These are phyloP conservation scores for Anas capensis DNA, from an alignment of 2,797 vertebrate genomes.

Conservation along the genomic window DNA sequence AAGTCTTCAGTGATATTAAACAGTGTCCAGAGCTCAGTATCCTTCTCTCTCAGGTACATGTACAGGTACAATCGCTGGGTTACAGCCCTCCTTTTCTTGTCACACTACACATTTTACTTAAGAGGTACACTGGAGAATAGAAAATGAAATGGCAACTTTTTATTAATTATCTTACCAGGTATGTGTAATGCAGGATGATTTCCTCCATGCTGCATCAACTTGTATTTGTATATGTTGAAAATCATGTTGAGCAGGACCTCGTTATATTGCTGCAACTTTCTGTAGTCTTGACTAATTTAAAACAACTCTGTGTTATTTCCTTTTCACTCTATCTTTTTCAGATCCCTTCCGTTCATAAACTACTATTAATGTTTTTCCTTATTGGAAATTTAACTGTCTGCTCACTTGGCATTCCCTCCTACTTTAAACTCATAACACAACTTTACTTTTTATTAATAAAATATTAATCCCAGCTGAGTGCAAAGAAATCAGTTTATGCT, in stretches of 20 bases:
- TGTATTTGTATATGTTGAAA: not conserved
- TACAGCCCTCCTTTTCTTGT: not conserved
- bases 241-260: fast-evolving
- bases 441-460: not conserved
- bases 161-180: not conserved
- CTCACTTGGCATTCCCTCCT: not conserved
- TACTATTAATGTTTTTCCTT: not conserved
- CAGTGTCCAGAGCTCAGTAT: not conserved
- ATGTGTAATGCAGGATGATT: not conserved
- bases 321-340: not conserved
- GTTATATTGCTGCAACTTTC: not conserved
- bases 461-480: not conserved
- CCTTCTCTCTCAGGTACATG: not conserved
- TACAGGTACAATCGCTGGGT: not conserved
- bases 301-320: not conserved
- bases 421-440: not conserved
- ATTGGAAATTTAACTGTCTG: not conserved
- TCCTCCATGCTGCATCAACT: not conserved
- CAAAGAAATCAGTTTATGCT: not conserved
- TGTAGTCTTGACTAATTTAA: not conserved
- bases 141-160: not conserved
- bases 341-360: not conserved
- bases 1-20: not conserved
- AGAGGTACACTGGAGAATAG: not conserved
- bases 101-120: not conserved